phyloP scores from a whole-genome alignment of 2,797 vertebrate species.

The Eupleurogrammus muticus region DNA sequence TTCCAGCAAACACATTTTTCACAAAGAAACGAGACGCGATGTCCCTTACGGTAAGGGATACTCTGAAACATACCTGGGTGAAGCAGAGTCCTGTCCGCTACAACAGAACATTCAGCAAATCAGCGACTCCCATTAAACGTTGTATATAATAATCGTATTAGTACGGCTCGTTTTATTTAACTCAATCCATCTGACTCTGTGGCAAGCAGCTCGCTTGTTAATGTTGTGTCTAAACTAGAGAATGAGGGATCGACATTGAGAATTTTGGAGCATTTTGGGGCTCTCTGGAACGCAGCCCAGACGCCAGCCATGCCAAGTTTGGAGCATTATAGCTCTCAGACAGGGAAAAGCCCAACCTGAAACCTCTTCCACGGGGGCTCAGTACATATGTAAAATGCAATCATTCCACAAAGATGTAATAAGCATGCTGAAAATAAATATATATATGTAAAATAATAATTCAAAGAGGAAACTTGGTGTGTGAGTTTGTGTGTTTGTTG shows the following conservation, averaged over 20 bases:
- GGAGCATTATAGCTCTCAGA: constrained; percentile 71
- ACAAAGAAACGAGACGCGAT: constrained; percentile 55
- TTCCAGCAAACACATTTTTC: constrained; percentile 54
- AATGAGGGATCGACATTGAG: constrained; percentile 68
- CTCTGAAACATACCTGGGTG: constrained; percentile 55
- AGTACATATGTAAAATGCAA: constrained; percentile 55
- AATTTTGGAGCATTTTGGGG: constrained; percentile 60
- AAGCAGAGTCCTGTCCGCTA: constrained; percentile 25
- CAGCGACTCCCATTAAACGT: constrained; percentile 61
- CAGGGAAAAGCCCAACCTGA: constrained; percentile 66
- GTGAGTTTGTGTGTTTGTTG: constrained; percentile 39
- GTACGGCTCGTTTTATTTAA: constrained; percentile 67
- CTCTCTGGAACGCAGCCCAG: constrained; percentile 75
- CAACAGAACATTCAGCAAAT: constrained; percentile 62
- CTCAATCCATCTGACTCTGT: constrained; percentile 67
- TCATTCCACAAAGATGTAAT: constrained; percentile 55
- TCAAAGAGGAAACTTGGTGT: constrained; percentile 49
- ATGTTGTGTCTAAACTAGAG: constrained; percentile 71
- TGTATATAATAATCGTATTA: constrained; percentile 72
- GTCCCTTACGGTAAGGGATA: constrained; percentile 53
- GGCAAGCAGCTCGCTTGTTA: constrained; percentile 66
- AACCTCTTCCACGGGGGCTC: constrained; percentile 51
- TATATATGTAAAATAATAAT: constrained; percentile 54
- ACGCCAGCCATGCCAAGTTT: constrained; percentile 64
- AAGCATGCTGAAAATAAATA: constrained; percentile 32